Conservation (phyloP, 1,140 invertebrate species). For the Samia ricini region DNA sequence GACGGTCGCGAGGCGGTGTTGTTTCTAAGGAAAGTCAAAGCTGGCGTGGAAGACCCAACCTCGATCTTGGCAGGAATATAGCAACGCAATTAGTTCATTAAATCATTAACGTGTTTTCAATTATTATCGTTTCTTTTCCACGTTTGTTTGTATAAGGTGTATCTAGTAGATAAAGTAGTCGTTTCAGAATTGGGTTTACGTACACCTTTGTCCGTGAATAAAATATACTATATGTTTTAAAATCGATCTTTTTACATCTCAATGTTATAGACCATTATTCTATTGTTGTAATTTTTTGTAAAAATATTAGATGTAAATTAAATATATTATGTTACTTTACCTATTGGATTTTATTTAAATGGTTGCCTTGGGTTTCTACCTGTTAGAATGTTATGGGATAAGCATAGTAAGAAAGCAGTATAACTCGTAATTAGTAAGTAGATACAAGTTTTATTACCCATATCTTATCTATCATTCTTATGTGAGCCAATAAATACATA, state of each 20-base stretch:
- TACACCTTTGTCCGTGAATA: no score
- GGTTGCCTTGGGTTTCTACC: no score
- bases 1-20: conserved; percentile 99
- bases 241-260: background rate
- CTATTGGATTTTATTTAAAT: conserved; percentile 2
- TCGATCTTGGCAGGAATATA: conserved; percentile 93
- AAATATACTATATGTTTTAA: no score
- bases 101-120: no score
- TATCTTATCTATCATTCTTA: no score
- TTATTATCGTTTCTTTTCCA: background rate
- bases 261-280: background rate
- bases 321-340: conserved; percentile 2
- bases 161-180: background rate
- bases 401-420: no score
- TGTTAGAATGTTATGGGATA: no score
- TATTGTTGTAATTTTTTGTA: conserved; percentile 13
- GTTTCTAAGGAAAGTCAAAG: conserved; percentile 97
- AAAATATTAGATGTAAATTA: conserved; percentile 12
- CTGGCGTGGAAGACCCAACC: conserved; percentile 97
- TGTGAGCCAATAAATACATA: no score
- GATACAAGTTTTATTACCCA: no score
- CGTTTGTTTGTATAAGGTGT: background rate
- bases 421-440: no score
- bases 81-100: no score
- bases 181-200: no score